Conservation (phyloP, 2,888 invertebrate genomes). For the Pycnomerus fuliginosus region DNA sequence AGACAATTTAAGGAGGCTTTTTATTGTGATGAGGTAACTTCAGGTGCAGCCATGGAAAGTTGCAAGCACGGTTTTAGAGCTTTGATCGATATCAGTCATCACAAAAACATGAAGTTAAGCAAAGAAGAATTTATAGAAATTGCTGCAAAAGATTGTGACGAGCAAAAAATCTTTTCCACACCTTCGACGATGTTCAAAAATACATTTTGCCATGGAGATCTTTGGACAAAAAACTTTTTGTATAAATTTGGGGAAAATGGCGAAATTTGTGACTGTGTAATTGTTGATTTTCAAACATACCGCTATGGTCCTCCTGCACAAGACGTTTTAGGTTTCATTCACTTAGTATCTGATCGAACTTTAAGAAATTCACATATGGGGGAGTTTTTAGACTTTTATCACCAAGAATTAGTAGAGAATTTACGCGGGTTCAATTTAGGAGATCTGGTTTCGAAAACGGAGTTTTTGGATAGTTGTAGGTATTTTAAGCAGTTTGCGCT, state of each 20-base stretch:
- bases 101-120: constrained; percentile 10
- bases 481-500: constrained; percentile 32
- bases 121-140: constrained; percentile 22
- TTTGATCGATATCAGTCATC: constrained; percentile 28
- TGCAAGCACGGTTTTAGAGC: constrained; percentile 42
- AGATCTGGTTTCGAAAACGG: constrained; percentile 25
- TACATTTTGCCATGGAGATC: constrained; percentile 52
- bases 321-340: constrained; percentile 36
- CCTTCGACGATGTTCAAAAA: constrained; percentile 49
- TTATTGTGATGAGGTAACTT: constrained; percentile 43
- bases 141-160: constrained; percentile 17
- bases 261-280: constrained; percentile 30
- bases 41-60: constrained; percentile 43
- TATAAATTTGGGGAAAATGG: constrained; percentile 40
- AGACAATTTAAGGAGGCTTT: constrained; percentile 51
- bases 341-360: constrained; percentile 30
- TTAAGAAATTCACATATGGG: constrained; percentile 26
- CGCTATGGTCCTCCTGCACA: constrained; percentile 38
- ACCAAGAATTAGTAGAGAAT: constrained; percentile 25
- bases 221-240: constrained; percentile 55
- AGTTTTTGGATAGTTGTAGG: constrained; percentile 34
- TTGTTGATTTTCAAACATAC: constrained; percentile 39
- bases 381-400: constrained; percentile 30
- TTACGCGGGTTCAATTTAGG: constrained; percentile 24
- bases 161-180: constrained; percentile 35